Conservation (phyloP, 2,888 invertebrate genomes). For the Cryptocephalus moraei region DNA sequence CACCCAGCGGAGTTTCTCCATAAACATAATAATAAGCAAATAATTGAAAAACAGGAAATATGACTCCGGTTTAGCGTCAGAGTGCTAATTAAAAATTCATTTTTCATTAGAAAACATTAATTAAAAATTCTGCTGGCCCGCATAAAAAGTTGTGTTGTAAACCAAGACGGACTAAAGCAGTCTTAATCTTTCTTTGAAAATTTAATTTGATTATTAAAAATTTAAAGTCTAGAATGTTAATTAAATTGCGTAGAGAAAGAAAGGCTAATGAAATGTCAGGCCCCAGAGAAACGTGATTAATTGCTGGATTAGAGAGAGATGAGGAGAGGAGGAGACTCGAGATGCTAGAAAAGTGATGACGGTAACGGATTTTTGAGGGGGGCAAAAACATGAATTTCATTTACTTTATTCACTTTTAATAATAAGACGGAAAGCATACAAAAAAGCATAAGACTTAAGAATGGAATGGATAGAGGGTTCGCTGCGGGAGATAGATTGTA, state of each 20-base stretch:
- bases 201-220: constrained; percentile 40
- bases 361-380: too few species aligned
- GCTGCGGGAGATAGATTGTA: too few species aligned
- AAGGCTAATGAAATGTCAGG: constrained; percentile 41
- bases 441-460: too few species aligned
- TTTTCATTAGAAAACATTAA: constrained; percentile 16
- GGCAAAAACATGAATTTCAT: too few species aligned
- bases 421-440: too few species aligned
- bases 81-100: constrained; percentile 21
- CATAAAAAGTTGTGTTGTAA: too few species aligned
- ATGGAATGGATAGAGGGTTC: too few species aligned
- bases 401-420: too few species aligned
- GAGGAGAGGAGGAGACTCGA: constrained; percentile 3
- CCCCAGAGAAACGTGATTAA: constrained; percentile 38
- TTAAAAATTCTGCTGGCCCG: constrained; percentile 1
- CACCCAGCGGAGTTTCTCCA: too few species aligned
- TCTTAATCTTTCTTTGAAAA: constrained; percentile 27
- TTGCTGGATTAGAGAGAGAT: constrained; percentile 27
- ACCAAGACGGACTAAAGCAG: constrained; percentile 10
- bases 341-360: background rate
- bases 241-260: constrained; percentile 39
- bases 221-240: constrained; percentile 40
- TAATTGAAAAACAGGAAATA: constrained; percentile 6
- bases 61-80: too few species aligned
- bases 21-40: too few species aligned